phyloP scores from a whole-genome alignment of 2,888 invertebrate species.

The Byasa hedistus region DNA sequence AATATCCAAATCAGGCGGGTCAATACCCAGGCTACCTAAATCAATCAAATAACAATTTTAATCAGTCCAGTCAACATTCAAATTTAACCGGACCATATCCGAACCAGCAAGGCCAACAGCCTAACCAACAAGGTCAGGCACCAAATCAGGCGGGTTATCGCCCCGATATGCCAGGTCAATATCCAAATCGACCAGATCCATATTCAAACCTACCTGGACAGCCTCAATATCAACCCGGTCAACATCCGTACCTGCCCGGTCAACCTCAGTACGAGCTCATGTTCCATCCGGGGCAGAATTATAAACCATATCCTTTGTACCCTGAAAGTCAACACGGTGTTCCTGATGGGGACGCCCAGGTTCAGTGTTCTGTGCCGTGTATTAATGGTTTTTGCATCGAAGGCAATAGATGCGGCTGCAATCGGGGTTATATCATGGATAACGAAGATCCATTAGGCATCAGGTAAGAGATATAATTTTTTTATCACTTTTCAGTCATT shows the following conservation, averaged over 20 bases:
- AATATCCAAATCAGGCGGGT: constrained; percentile 24
- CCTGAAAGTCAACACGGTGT: constrained; percentile 24
- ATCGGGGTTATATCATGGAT: constrained; percentile 73
- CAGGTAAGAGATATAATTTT: constrained; percentile 43
- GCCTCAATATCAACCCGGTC: constrained; percentile 3
- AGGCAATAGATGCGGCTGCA: constrained; percentile 77
- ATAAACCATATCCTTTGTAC: constrained; percentile 29
- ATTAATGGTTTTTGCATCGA: constrained; percentile 83
- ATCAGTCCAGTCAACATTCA: constrained; percentile 27
- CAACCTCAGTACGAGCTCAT: constrained; percentile 21
- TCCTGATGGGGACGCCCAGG: constrained; percentile 21
- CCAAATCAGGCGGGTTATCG: constrained; percentile 17
- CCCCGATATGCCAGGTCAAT: constrained; percentile 25
- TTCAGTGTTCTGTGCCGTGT: constrained; percentile 82
- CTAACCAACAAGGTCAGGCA: constrained; percentile 19
- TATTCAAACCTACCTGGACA: constrained; percentile 1
- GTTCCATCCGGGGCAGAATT: constrained; percentile 9
- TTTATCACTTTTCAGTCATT: too few relatives aligned
- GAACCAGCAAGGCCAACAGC: constrained; percentile 28
- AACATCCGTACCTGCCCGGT: constrained; percentile 24
- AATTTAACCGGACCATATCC: constrained; percentile 14
- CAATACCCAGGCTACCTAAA: constrained; percentile 32
- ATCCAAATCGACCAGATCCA: constrained; percentile 4
- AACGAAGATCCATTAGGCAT: constrained; percentile 50
- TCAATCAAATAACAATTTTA: constrained; percentile 17